Percentiles rank a stretch among this genome's conserved stretches.
Conservation (phyloP, 2,113 vertebrate species). For the Nothoprocta perdicaria region DNA sequence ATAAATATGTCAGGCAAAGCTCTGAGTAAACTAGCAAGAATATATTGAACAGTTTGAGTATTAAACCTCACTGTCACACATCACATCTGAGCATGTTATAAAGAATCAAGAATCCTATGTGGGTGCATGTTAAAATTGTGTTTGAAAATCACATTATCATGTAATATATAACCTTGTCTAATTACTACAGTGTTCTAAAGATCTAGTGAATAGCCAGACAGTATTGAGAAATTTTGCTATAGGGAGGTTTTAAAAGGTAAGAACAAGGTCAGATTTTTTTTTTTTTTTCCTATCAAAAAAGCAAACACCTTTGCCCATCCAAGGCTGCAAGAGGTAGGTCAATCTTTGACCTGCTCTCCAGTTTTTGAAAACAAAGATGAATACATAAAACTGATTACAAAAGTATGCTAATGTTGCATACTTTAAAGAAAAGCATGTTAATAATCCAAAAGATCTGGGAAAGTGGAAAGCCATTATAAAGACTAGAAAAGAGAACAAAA, state of each 20-base stretch:
- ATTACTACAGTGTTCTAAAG: neutral
- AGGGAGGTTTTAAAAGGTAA: neutral
- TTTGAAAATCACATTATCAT: neutral
- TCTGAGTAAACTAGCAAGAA: conserved; percentile 29
- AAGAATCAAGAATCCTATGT: neutral
- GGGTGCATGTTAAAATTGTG: neutral
- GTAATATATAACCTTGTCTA: neutral
- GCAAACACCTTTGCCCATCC: neutral
- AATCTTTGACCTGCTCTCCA: neutral
- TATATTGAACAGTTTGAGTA: neutral
- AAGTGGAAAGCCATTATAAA: neutral
- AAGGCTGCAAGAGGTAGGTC: neutral
- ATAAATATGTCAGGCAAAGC: conserved; percentile 44
- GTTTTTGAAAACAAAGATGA: neutral
- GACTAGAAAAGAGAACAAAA: neutral
- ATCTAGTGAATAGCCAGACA: neutral
- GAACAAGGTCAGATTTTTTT: neutral
- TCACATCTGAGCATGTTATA: neutral
- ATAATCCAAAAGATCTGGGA: neutral
- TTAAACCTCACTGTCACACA: conserved; percentile 1
- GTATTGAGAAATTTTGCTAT: neutral
- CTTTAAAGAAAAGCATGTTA: neutral
- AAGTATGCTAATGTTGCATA: neutral
- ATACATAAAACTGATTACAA: neutral
- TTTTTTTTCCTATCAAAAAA: neutral